Evolutionary conservation across 2,113 vertebrate genomes (phyloP).

Genomic region (Datnioides undecimradiatus): DNA sequence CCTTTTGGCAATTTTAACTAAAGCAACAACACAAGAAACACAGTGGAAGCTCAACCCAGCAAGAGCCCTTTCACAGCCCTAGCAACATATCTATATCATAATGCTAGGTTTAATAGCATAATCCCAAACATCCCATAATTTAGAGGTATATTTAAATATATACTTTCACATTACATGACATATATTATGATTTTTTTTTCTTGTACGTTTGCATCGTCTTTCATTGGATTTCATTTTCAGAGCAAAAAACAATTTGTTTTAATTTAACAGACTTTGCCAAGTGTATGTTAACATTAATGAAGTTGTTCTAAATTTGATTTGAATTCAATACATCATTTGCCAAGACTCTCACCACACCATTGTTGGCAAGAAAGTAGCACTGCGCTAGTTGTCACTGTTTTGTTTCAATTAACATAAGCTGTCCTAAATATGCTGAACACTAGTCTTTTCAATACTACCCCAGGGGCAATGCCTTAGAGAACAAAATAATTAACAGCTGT

Average conservation of each 20-base stretch:
- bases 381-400: slow-evolving; percentile 36
- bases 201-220: not conserved
- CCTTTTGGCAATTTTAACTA: slow-evolving; percentile 69
- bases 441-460: slow-evolving; percentile 48
- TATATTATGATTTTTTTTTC: no score
- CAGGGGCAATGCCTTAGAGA: slow-evolving; percentile 44
- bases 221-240: not conserved
- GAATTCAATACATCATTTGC: slow-evolving; percentile 32
- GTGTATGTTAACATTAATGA: slow-evolving; percentile 14
- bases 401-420: slow-evolving; percentile 52
- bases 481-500: slow-evolving; percentile 70
- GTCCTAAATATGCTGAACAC: slow-evolving; percentile 54
- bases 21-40: slow-evolving; percentile 50
- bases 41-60: slow-evolving; percentile 32
- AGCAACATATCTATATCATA: not conserved
- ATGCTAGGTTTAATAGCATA: not conserved
- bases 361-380: slow-evolving; percentile 10
- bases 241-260: not conserved
- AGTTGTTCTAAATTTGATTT: slow-evolving; percentile 34
- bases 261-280: slow-evolving; percentile 8
- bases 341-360: slow-evolving; percentile 2
- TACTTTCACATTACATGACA: no score
- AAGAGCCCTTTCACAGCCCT: slow-evolving; percentile 15
- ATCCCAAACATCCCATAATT: not conserved
- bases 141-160: not conserved